Conservation (phyloP, 2,888 invertebrate genomes). For the Gastracanthus pulcherrimus region DNA sequence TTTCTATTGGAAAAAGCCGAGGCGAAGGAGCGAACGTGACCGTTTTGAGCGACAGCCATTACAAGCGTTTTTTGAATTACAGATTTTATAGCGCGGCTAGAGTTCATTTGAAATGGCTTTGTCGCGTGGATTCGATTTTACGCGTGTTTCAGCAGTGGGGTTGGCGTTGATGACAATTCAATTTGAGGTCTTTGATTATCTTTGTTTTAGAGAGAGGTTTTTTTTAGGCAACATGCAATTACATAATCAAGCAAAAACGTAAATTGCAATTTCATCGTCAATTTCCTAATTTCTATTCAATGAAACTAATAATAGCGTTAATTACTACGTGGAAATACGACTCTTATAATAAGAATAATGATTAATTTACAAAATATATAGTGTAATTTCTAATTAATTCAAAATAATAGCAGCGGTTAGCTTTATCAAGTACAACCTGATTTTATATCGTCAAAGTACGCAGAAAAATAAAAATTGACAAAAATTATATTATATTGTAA, state of each 20-base stretch:
- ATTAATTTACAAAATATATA: too few relatives aligned
- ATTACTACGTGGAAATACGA: too few relatives aligned
- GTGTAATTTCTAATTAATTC: too few relatives aligned
- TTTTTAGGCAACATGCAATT: background rate
- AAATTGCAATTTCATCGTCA: background rate
- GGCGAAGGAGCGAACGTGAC: conserved; percentile 25
- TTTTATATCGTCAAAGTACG: too few relatives aligned
- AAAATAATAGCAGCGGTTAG: too few relatives aligned
- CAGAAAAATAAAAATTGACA: too few relatives aligned
- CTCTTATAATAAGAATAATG: too few relatives aligned
- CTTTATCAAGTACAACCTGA: too few relatives aligned
- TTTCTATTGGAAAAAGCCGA: conserved; percentile 27
- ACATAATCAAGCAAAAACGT: background rate
- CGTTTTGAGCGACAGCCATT: conserved; percentile 38
- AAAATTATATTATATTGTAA: too few relatives aligned
- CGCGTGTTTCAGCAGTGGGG: background rate
- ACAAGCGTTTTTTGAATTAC: conserved; percentile 24
- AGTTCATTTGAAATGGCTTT: conserved; percentile 26
- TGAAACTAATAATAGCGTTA: too few relatives aligned
- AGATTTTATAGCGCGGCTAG: background rate
- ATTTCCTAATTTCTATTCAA: background rate
- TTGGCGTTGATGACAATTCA: conserved; percentile 5
- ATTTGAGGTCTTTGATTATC: conserved; percentile 5
- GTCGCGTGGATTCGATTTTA: conserved; percentile 14
- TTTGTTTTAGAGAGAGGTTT: background rate